Evolutionary conservation across 2,888 invertebrate genomes (phyloP).

Genomic region (Gryllus longicercus): DNA sequence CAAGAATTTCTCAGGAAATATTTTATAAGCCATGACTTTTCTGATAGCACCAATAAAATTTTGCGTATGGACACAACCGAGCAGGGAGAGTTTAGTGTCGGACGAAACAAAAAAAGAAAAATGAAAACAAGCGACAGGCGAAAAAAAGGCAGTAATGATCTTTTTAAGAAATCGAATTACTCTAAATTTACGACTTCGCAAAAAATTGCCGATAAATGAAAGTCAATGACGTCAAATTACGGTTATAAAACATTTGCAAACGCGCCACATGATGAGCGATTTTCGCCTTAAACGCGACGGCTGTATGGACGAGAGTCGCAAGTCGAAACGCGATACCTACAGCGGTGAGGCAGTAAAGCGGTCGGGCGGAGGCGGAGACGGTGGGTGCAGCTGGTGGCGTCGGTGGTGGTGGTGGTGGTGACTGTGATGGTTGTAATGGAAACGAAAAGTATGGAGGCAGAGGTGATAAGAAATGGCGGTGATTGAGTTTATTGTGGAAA

Average conservation of each 20-base stretch:
- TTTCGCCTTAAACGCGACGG: not conserved
- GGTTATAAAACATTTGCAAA: conserved; percentile 4
- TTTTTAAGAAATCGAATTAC: conserved; percentile 26
- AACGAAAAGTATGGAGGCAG: no score
- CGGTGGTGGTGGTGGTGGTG: no score
- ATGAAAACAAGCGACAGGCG: conserved; percentile 20
- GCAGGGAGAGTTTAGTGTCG: not conserved
- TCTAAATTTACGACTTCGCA: not conserved
- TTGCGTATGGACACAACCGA: not conserved
- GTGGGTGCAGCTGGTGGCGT: no score
- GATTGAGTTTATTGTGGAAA: no score
- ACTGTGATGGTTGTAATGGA: no score
- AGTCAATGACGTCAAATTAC: not conserved
- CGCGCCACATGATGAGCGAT: not conserved
- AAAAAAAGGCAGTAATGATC: conserved; percentile 26
- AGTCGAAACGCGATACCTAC: not conserved
- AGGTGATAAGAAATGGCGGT: no score
- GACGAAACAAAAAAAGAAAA: conserved; percentile 1
- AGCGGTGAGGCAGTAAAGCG: not conserved
- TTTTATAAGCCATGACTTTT: conserved; percentile 17
- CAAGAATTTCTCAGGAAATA: conserved; percentile 11
- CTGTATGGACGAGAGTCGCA: not conserved
- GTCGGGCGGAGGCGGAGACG: no score
- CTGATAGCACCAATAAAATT: conserved; percentile 17
- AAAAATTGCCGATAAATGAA: conserved; percentile 17